phyloP scores from a whole-genome alignment of 2,113 vertebrate species.

The Hippocampus abdominalis region DNA sequence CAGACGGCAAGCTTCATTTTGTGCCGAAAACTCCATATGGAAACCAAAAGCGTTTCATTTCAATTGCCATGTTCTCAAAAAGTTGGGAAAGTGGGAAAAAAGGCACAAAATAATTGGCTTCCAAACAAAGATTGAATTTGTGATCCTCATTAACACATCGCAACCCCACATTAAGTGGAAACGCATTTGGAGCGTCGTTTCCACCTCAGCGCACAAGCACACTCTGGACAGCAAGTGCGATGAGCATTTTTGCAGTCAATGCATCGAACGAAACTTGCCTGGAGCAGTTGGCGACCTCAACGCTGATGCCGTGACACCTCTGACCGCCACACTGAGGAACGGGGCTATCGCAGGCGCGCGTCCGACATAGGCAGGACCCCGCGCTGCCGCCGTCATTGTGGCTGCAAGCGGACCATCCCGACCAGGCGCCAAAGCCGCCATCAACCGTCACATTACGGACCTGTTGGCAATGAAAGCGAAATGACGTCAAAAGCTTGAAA shows the following conservation, averaged over 20 bases:
- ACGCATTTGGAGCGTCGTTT: not conserved
- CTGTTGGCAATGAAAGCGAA: constrained; percentile 58
- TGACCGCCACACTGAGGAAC: constrained; percentile 87
- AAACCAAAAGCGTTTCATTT: not conserved
- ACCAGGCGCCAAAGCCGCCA: constrained; percentile 84
- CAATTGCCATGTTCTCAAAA: not conserved
- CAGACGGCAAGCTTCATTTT: not conserved
- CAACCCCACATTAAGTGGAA: not conserved
- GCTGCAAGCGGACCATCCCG: constrained; percentile 82
- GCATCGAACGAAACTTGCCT: constrained; percentile 74
- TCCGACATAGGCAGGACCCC: constrained; percentile 88
- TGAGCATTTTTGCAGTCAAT: not conserved
- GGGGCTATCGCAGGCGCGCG: constrained; percentile 84
- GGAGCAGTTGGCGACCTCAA: constrained; percentile 94
- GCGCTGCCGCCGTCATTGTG: constrained; percentile 78
- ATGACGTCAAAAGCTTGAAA: constrained; percentile 27
- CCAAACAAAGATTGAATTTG: not conserved
- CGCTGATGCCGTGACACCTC: constrained; percentile 83
- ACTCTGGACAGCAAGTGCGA: not conserved
- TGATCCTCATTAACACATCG: not conserved
- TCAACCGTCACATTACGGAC: constrained; percentile 89
- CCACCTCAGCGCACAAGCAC: not conserved
- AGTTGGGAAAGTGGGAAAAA: not conserved
- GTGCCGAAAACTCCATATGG: not conserved
- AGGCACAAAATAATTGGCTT: not conserved